Evolutionary conservation across 2,113 vertebrate species (phyloP).

Genomic region (Misgurnus anguillicaudatus): DNA sequence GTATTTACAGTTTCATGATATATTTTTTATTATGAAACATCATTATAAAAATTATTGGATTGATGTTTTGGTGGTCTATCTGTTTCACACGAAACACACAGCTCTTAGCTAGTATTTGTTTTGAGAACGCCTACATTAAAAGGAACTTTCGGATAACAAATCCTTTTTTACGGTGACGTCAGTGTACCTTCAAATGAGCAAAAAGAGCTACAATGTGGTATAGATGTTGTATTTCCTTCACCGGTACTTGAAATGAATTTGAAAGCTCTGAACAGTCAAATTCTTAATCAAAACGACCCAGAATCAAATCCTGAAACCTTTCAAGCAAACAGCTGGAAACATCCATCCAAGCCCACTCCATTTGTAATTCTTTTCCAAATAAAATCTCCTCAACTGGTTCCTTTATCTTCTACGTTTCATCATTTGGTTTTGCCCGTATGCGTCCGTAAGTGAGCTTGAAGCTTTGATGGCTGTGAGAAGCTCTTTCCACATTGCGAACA

Average conservation of each 20-base stretch:
- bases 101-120: background rate
- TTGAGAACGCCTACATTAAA: background rate
- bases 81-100: no score
- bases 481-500: slow-evolving; percentile 70
- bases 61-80: background rate
- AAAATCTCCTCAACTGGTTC: background rate
- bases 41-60: slow-evolving; percentile 5
- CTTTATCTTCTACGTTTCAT: slow-evolving; percentile 14
- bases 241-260: background rate
- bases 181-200: slow-evolving; percentile 18
- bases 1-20: slow-evolving; percentile 11
- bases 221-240: background rate
- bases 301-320: background rate
- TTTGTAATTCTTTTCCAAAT: background rate
- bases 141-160: background rate
- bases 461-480: slow-evolving; percentile 67
- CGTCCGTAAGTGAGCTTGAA: slow-evolving; percentile 65
- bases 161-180: background rate
- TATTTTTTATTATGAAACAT: background rate
- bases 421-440: slow-evolving; percentile 56
- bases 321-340: background rate
- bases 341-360: background rate
- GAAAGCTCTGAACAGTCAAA: background rate
- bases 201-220: background rate
- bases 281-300: background rate